Evolutionary conservation across 2,797 vertebrate species (phyloP).

Genomic region (Xyrichtys novacula): DNA sequence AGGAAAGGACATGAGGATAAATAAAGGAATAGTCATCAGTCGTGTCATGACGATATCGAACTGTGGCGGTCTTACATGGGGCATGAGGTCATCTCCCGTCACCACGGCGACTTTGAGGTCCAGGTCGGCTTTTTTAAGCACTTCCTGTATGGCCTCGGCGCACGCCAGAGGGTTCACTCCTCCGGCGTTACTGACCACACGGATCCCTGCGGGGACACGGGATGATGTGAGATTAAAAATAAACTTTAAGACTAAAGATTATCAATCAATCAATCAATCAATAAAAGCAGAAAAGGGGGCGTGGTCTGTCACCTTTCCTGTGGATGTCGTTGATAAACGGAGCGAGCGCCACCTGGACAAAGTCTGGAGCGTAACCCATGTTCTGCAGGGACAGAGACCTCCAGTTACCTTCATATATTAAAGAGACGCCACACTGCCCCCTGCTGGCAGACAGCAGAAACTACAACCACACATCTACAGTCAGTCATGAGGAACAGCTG

Average conservation of each 20-base stretch:
- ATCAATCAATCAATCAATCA: too few relatives aligned
- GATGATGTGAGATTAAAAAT: too few relatives aligned
- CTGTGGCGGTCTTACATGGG: slow-evolving; percentile 71
- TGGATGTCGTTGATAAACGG: slow-evolving; percentile 91
- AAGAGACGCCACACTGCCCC: not conserved
- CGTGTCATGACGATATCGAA: not conserved
- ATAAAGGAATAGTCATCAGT: too few relatives aligned
- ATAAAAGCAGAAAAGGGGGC: too few relatives aligned
- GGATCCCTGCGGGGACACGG: slow-evolving; percentile 81
- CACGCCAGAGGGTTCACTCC: slow-evolving; percentile 90
- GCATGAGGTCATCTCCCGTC: slow-evolving; percentile 90
- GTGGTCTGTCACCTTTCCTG: slow-evolving; percentile 82
- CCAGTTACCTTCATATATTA: fast-evolving
- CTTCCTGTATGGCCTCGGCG: slow-evolving; percentile 85
- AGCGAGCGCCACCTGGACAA: slow-evolving; percentile 85
- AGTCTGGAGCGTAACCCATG: slow-evolving; percentile 89
- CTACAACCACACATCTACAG: too few relatives aligned
- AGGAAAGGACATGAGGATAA: too few relatives aligned
- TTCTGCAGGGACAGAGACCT: slow-evolving; percentile 73
- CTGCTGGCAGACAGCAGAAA: not conserved
- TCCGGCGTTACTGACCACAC: slow-evolving; percentile 89
- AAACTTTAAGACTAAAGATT: too few relatives aligned
- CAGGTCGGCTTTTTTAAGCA: slow-evolving; percentile 85
- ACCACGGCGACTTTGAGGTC: slow-evolving; percentile 91
- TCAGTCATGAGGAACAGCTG: too few relatives aligned